Conservation (phyloP, 2,113 vertebrate species). For the Phainopepla nitens region DNA sequence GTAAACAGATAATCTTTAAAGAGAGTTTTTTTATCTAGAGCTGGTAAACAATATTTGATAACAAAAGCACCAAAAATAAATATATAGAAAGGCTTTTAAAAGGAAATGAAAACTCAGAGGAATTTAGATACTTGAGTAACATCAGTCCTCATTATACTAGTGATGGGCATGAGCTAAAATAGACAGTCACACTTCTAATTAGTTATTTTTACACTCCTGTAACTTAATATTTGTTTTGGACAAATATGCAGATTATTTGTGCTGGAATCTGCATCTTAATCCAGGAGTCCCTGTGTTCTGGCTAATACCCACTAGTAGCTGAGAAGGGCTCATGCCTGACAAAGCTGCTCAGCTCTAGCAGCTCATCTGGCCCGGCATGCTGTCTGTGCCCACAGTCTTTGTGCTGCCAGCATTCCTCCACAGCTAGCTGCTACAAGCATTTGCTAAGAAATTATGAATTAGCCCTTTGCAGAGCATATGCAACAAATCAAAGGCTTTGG, state of each 20-base stretch:
- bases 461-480: background rate
- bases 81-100: background rate
- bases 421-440: background rate
- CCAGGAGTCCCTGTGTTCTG: background rate
- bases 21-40: background rate
- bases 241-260: background rate
- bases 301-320: background rate
- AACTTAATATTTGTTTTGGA: background rate
- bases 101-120: background rate
- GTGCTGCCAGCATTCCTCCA: background rate
- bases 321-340: background rate
- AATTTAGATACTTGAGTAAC: background rate
- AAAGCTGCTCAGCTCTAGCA: background rate
- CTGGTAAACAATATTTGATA: background rate
- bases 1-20: background rate
- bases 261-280: background rate
- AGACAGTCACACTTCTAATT: background rate
- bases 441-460: background rate
- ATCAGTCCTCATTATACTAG: background rate
- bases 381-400: fast-evolving
- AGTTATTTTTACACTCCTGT: background rate
- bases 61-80: background rate
- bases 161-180: background rate
- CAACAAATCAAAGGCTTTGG: background rate
- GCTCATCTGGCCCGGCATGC: background rate